Percentiles rank a stretch among this genome's conserved stretches.
phyloP scores from a whole-genome alignment of 1,140 invertebrate species.

The Heterodera carotae region DNA sequence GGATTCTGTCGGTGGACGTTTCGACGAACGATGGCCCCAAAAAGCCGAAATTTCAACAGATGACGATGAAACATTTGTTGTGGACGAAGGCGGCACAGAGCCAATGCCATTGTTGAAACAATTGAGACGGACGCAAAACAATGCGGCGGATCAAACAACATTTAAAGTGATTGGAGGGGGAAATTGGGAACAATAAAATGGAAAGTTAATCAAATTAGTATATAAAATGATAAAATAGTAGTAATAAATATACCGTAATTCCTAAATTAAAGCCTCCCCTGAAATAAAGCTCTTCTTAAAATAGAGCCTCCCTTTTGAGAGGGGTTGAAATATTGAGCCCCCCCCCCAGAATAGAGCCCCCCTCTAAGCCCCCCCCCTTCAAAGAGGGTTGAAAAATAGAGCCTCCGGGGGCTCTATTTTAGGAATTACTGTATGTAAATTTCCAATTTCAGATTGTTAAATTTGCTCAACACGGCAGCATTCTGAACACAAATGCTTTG shows the following conservation, averaged over 20 bases:
- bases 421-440: too few species aligned
- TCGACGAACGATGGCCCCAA: neutral
- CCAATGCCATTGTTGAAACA: neutral
- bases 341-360: too few species aligned
- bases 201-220: constrained; percentile 5
- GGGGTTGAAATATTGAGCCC: too few species aligned
- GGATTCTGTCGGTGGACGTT: neutral
- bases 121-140: neutral
- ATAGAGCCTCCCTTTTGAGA: too few species aligned
- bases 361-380: too few species aligned
- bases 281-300: too few species aligned
- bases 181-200: neutral
- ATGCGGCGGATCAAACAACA: neutral
- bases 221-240: too few species aligned
- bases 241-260: too few species aligned
- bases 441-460: constrained; percentile 33
- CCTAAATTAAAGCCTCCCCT: too few species aligned
- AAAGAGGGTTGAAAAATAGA: too few species aligned
- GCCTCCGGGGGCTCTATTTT: too few species aligned
- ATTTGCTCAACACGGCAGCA: constrained; percentile 35
- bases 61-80: neutral
- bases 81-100: constrained; percentile 16
- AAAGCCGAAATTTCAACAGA: neutral
- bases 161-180: neutral
- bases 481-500: constrained; percentile 4